phyloP scores from a whole-genome alignment of 1,140 invertebrate genomes.

The Neelides sp. region DNA sequence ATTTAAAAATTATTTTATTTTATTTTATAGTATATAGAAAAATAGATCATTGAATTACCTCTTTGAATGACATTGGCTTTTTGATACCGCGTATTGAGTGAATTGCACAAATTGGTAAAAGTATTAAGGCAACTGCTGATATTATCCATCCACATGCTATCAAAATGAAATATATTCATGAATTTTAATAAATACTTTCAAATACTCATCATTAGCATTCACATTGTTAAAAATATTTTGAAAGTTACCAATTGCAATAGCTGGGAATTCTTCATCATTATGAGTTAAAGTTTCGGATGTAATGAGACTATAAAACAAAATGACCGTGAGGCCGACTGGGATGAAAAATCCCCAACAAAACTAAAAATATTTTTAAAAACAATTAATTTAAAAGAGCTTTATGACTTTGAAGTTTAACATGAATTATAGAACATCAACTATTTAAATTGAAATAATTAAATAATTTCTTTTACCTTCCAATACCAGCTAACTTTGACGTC shows the following conservation, averaged over 20 bases:
- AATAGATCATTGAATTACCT: no score
- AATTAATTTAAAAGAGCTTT: no score
- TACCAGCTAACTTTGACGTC: slow-evolving; percentile 52
- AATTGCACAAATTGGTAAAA: slow-evolving; percentile 44
- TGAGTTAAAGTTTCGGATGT: slow-evolving; percentile 44
- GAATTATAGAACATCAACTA: no score
- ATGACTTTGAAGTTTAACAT: no score
- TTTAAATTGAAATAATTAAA: background rate
- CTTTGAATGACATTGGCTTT: no score
- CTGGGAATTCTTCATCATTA: slow-evolving; percentile 21
- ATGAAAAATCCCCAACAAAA: slow-evolving; percentile 65
- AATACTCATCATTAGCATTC: background rate
- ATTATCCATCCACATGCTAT: slow-evolving; percentile 41
- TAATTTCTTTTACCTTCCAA: slow-evolving; percentile 44
- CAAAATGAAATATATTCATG: background rate
- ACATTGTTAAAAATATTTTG: background rate
- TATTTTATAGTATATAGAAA: no score
- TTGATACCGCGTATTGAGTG: no score
- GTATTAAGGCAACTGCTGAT: slow-evolving; percentile 41
- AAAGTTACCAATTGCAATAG: slow-evolving; percentile 23
- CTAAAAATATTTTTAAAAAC: background rate
- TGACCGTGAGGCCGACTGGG: slow-evolving; percentile 51
- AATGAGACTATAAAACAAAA: slow-evolving; percentile 50
- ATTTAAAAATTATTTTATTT: slow-evolving; percentile 11
- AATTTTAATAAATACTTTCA: background rate